These are phyloP conservation scores for Chloropsis hardwickii DNA, from an alignment of 2,113 vertebrate genomes.

Conservation along the genomic window DNA sequence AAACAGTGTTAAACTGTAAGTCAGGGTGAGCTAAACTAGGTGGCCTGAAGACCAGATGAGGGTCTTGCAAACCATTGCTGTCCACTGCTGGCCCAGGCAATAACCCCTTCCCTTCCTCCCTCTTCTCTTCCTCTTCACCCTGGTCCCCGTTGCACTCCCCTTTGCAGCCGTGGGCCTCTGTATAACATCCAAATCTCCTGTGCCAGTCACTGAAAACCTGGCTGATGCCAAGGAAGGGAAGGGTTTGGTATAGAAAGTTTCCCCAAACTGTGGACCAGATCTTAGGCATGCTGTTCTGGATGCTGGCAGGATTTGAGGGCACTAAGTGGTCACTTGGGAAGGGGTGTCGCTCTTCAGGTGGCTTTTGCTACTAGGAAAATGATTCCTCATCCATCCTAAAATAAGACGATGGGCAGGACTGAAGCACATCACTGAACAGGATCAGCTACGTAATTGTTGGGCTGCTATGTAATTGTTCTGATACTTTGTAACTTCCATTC, in stretches of 20 bases:
- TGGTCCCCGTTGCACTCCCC: neutral
- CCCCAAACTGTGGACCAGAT: neutral
- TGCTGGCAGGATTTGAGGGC: neutral
- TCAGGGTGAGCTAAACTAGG: neutral
- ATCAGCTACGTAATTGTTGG: neutral
- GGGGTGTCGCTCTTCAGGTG: neutral
- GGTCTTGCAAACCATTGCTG: neutral
- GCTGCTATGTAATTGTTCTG: neutral
- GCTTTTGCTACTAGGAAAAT: neutral
- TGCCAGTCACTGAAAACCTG: neutral
- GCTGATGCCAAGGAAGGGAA: neutral
- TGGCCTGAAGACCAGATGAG: neutral
- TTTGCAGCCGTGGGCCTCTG: accelerated
- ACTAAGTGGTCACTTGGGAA: neutral
- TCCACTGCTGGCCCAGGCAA: neutral
- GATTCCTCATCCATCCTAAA: neutral
- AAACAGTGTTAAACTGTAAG: neutral
- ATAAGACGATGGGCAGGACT: neutral
- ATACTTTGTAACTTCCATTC: neutral
- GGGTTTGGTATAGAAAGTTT: neutral
- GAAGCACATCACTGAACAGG: neutral
- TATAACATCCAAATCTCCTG: neutral
- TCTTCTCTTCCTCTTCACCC: neutral
- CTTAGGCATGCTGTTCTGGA: accelerated
- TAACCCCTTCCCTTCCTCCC: neutral